Evolutionary conservation across 2,113 vertebrate genomes (phyloP), one percentile per base, ranked within the genome.

Genomic region (Lepus americanus): DNA sequence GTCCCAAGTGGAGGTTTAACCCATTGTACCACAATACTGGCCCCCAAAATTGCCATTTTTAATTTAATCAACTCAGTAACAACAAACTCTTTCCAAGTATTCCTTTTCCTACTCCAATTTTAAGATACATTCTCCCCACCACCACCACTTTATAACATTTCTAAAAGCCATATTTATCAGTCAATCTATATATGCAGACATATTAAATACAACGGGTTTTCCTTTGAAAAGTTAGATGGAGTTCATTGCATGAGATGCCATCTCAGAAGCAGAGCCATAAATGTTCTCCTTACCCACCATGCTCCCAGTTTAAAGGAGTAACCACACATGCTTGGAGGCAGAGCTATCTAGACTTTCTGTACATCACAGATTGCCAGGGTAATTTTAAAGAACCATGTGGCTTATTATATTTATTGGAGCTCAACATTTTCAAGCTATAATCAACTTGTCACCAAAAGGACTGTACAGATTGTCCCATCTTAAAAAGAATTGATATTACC

Each of bases 381-480:
- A 33, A 66, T 86, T 92, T 87, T 85, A n/a, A 64, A 39, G 53
- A 95, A 36, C 11, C 12, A 53, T 51, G 33, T 22, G 23, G 9
- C 16, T 77, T 61, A 79, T 78, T 74, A 20, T 66, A n/a, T 59
- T 77, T 44, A n/a, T 77, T 44, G 33, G 78, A 69, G 64, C 13
- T 82, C 14, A 59, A 74, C 25, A 76, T 31, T 90, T 89, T 90
- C 22, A 92, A 81, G 25, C 33, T 63, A 29, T 73, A 93, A 49
- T 4, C 1, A 7, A 59, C 6, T 90, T n/a, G 14, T 87, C 67
- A 93, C 53, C 51, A 77, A 67, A 94, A 81, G 2, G n/a, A n/a
- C 51, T 36, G 5, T 12, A 74, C 29, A 31, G 33, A 39, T 61
- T 11, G 10, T 9, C 27, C 59, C 83, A 59, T 39, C 31, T 78